These are phyloP conservation scores for Gyps fulvus DNA, from an alignment of 2,113 vertebrate species.

Conservation along the genomic window DNA sequence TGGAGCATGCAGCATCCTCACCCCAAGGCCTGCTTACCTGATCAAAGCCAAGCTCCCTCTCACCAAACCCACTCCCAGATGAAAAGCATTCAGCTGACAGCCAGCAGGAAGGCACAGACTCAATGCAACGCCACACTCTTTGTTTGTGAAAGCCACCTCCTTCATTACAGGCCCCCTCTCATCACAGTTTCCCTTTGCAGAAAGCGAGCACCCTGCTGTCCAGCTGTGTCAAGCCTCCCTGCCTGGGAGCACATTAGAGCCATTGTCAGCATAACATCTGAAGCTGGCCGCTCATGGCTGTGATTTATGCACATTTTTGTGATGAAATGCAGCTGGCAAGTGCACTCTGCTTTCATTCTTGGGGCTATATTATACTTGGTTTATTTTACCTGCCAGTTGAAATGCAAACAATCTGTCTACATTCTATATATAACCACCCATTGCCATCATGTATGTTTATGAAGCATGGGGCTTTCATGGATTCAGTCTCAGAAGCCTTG, in stretches of 20 bases:
- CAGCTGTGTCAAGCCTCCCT: not conserved
- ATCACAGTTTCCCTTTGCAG: not conserved
- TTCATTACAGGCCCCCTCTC: not conserved
- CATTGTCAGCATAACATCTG: not conserved
- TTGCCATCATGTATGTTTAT: not conserved
- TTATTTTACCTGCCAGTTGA: constrained; percentile 34
- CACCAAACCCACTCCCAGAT: not conserved
- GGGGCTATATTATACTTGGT: not conserved
- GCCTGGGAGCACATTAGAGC: not conserved
- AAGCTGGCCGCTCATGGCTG: not conserved
- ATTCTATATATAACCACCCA: not conserved
- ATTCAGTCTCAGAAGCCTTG: not conserved
- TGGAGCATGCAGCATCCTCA: rapidly evolving
- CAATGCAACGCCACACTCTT: rapidly evolving
- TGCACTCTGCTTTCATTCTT: not conserved
- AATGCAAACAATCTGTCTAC: not conserved
- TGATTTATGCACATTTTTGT: not conserved
- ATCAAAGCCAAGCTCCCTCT: not conserved
- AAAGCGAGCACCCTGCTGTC: not conserved
- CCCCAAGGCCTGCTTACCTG: not conserved
- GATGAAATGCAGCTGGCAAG: constrained; percentile 21
- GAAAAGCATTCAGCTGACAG: not conserved
- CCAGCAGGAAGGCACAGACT: not conserved
- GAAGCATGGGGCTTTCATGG: not conserved
- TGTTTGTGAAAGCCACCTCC: not conserved